Conservation (phyloP, 2,888 invertebrate genomes). For the Clepsis dumicolana region DNA sequence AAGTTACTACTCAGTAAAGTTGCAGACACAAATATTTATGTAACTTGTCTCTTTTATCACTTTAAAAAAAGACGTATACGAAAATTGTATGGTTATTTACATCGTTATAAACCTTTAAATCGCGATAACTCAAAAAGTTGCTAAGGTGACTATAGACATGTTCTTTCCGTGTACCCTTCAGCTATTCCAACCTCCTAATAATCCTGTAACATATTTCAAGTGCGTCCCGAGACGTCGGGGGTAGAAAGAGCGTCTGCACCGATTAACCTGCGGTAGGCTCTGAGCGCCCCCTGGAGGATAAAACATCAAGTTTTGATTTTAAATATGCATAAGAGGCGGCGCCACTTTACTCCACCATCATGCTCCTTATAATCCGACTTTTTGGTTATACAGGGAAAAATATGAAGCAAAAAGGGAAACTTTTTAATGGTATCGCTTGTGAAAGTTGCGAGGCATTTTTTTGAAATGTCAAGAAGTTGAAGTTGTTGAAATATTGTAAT, state of each 20-base stretch:
- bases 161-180: no score
- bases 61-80: no score
- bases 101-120: no score
- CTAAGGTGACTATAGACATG: no score
- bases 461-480: neutral
- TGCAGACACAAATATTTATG: no score
- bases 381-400: constrained; percentile 27
- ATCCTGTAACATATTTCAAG: constrained; percentile 1
- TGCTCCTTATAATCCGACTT: constrained; percentile 24
- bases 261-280: constrained; percentile 35
- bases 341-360: constrained; percentile 34
- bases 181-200: neutral
- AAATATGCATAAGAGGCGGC: constrained; percentile 36
- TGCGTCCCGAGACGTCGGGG: constrained; percentile 19
- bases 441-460: constrained; percentile 7
- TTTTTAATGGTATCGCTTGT: constrained; percentile 8
- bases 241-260: constrained; percentile 23
- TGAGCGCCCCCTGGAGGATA: constrained; percentile 15
- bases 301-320: constrained; percentile 38
- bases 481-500: neutral
- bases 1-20: no score
- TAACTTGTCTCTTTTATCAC: no score
- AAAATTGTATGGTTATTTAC: no score
- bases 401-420: constrained; percentile 13
- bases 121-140: no score